phyloP scores from a whole-genome alignment of 1,140 invertebrate genomes.

The Drosophila quadrilineata region DNA sequence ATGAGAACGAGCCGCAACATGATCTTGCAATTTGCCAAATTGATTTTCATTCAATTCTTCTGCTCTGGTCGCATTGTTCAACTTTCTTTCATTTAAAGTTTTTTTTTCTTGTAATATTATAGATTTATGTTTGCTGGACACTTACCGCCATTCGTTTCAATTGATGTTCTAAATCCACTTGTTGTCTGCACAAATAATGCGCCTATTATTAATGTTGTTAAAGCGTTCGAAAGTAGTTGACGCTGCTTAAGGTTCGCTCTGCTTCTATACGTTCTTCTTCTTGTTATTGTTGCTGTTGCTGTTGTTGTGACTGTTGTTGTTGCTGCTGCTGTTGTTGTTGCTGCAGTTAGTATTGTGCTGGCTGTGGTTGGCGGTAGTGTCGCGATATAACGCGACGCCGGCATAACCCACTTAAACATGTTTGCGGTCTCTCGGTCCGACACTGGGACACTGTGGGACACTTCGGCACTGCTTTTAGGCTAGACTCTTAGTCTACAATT shows the following conservation, averaged over 20 bases:
- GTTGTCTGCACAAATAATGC: constrained; percentile 77
- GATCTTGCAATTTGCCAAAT: constrained; percentile 77
- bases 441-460: constrained; percentile 28
- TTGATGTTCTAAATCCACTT: constrained; percentile 81
- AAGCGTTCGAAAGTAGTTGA: constrained; percentile 73
- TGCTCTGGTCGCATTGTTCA: no score
- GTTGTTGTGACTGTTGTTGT: constrained; percentile 7
- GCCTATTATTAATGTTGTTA: constrained; percentile 79
- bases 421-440: constrained; percentile 34
- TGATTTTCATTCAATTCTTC: constrained; percentile 59
- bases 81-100: neutral
- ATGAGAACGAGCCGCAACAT: constrained; percentile 51
- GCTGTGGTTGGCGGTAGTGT: constrained; percentile 26
- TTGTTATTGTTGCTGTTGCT: constrained; percentile 18
- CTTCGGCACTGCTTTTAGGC: constrained; percentile 32
- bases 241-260: no score
- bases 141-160: constrained; percentile 77
- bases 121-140: constrained; percentile 55
- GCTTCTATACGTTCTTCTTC: constrained; percentile 26
- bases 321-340: constrained; percentile 33
- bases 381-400: constrained; percentile 56
- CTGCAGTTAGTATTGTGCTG: no score
- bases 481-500: constrained; percentile 43
- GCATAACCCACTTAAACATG: constrained; percentile 80
- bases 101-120: neutral